Evolutionary conservation across 2,888 invertebrate genomes (phyloP).

Genomic region (Petrolisthes cinctipes): DNA sequence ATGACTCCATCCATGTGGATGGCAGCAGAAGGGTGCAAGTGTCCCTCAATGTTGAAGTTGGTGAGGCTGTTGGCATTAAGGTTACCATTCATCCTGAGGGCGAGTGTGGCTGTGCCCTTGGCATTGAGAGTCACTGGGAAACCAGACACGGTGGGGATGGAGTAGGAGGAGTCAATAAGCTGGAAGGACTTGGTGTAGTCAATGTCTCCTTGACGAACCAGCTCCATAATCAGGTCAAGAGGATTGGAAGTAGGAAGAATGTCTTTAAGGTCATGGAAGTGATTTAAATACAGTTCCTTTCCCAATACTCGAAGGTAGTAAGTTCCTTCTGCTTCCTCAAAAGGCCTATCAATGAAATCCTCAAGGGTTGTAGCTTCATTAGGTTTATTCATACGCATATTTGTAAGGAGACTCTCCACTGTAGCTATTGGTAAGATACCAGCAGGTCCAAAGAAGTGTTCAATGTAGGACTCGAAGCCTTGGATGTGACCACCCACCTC

Average conservation of each 20-base stretch:
- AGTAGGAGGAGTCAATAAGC: conserved; percentile 88
- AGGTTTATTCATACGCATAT: conserved; percentile 66
- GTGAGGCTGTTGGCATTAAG: conserved; percentile 74
- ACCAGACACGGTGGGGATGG: conserved; percentile 86
- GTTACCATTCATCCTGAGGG: conserved; percentile 84
- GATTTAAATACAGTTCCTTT: conserved; percentile 85
- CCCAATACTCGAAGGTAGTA: conserved; percentile 85
- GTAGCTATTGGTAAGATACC: conserved; percentile 75
- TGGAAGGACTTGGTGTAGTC: conserved; percentile 86
- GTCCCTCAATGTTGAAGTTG: conserved; percentile 82
- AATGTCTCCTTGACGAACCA: conserved; percentile 76
- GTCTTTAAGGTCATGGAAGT: conserved; percentile 69
- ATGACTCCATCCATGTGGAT: conserved; percentile 87
- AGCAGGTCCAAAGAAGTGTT: conserved; percentile 84
- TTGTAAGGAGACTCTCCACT: conserved; percentile 68
- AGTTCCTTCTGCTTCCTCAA: conserved; percentile 71
- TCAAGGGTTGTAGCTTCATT: conserved; percentile 67
- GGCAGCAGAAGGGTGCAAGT: conserved; percentile 87
- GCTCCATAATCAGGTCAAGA: conserved; percentile 69
- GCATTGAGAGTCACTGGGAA: conserved; percentile 86
- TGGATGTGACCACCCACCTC: conserved; percentile 85
- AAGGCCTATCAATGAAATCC: conserved; percentile 65
- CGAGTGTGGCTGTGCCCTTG: conserved; percentile 87
- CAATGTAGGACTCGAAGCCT: conserved; percentile 88
- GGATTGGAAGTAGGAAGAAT: conserved; percentile 40